phyloP scores from a whole-genome alignment of 2,888 invertebrate genomes.

The Tetrapedia diversipes region DNA sequence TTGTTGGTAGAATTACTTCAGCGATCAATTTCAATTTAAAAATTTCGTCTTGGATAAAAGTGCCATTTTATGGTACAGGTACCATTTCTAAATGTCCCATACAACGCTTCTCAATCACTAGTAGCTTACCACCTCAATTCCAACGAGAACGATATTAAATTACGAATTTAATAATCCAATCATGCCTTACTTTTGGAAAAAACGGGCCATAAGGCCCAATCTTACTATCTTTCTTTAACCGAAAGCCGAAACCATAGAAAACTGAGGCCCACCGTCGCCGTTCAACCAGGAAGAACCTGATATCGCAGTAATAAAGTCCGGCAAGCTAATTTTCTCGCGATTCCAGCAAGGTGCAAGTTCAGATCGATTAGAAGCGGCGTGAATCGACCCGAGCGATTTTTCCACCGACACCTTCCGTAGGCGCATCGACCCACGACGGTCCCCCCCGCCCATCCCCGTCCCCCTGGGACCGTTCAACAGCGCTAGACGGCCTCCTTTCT shows the following conservation, averaged over 20 bases:
- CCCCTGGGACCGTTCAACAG: conserved; percentile 35
- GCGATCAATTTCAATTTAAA: too few relatives aligned
- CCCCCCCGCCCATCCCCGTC: conserved; percentile 45
- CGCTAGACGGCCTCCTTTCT: conserved; percentile 63
- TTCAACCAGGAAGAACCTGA: background rate
- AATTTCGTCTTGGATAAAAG: too few relatives aligned
- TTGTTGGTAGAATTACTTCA: too few relatives aligned
- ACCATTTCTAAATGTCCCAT: too few relatives aligned
- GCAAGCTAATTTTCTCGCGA: conserved; percentile 31
- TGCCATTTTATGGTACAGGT: too few relatives aligned
- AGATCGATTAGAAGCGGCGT: conserved; percentile 73
- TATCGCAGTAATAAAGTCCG: background rate
- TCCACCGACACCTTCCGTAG: conserved; percentile 68
- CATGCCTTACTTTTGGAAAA: too few relatives aligned
- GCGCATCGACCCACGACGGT: conserved; percentile 70
- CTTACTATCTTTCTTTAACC: background rate
- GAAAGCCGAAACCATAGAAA: background rate
- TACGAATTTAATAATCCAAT: too few relatives aligned
- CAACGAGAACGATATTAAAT: too few relatives aligned
- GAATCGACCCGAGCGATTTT: conserved; percentile 69
- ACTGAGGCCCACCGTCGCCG: background rate
- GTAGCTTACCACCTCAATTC: too few relatives aligned
- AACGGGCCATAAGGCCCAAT: too few relatives aligned
- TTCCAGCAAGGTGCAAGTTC: conserved; percentile 75
- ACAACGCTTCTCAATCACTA: too few relatives aligned